These are phyloP conservation scores for Gymnothorax javanicus DNA, from an alignment of 2,797 vertebrate genomes.

Conservation along the genomic window DNA sequence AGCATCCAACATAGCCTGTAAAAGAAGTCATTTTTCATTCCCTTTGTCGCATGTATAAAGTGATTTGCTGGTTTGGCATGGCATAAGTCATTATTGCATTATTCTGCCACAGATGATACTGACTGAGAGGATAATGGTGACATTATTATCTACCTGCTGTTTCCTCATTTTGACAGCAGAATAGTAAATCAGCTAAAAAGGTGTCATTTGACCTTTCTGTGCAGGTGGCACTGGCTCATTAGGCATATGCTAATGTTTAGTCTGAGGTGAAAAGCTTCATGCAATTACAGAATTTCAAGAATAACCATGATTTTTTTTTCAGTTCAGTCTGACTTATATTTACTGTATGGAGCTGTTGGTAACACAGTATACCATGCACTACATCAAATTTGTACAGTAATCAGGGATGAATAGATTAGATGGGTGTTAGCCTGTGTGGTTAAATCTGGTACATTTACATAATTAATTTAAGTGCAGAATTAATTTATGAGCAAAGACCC, in stretches of 20 bases:
- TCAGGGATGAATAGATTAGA: too few relatives aligned
- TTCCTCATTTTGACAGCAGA: constrained; percentile 1
- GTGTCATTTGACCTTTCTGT: neutral
- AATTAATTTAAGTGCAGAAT: too few relatives aligned
- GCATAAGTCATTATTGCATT: neutral
- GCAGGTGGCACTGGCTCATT: neutral
- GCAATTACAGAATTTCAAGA: neutral
- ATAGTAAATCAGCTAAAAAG: neutral
- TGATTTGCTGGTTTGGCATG: neutral
- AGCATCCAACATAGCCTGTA: neutral
- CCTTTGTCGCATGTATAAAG: neutral
- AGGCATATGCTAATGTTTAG: neutral
- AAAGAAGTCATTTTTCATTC: neutral
- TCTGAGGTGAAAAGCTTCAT: neutral
- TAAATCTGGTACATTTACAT: too few relatives aligned
- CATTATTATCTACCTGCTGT: constrained; percentile 42
- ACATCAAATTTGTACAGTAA: too few relatives aligned
- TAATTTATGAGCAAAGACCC: too few relatives aligned
- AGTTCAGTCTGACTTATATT: neutral
- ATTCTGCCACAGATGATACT: constrained; percentile 31
- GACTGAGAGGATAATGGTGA: constrained; percentile 53
- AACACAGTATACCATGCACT: neutral
- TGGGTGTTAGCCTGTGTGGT: too few relatives aligned
- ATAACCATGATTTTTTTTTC: neutral
- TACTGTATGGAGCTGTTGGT: neutral